Evolutionary conservation across 2,888 invertebrate genomes (phyloP), one percentile per base, ranked within the genome.

Genomic region (Macaria liturata): DNA sequence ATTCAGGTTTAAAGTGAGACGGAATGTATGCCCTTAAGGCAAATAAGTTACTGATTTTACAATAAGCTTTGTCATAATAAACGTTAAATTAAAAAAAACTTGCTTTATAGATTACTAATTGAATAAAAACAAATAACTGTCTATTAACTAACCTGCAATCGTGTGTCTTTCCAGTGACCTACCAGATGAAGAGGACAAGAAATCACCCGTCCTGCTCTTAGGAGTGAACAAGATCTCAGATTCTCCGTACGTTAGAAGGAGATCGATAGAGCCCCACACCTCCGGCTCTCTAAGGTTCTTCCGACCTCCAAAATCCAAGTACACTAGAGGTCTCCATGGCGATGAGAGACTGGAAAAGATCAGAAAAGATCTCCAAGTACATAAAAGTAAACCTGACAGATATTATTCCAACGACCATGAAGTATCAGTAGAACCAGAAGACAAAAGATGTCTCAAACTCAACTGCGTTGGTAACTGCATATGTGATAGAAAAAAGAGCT

Each of bases 191-290:
- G 92, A 92, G 71, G 94, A 94, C 70, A 92, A 92, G 74, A 92
- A 93, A 66, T 92, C 94, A 52, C 91, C 92, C 7, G 94, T 94
- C 50, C 89, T 94, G 60, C 92, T 94, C 51, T 80, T 94, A 76
- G 94, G 94, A 62, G 94, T 94, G 61, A 94, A 93, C 80, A 94
- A 93, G 78, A 93, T 86, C 70, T 83, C 87, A 4, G 91, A 91
- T 61, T 91, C 91, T 0, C 91, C 92, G 0, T 85, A 87, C 61
- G 79, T 86, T 31, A 78, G 91, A 62, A 76, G 92, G 70, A 81
- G 91, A 63, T 86, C 91, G 4, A 80, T 80, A 20, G 86, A 91
- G 59, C 80, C 86, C 3, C 81, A 86, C 62, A 68, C 82, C 4
- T 83, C 89, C 3, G 87, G 90, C 3, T 90, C 91, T 1, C 84